phyloP scores from a whole-genome alignment of 2,797 vertebrate species.

The Steatocranus sp. region DNA sequence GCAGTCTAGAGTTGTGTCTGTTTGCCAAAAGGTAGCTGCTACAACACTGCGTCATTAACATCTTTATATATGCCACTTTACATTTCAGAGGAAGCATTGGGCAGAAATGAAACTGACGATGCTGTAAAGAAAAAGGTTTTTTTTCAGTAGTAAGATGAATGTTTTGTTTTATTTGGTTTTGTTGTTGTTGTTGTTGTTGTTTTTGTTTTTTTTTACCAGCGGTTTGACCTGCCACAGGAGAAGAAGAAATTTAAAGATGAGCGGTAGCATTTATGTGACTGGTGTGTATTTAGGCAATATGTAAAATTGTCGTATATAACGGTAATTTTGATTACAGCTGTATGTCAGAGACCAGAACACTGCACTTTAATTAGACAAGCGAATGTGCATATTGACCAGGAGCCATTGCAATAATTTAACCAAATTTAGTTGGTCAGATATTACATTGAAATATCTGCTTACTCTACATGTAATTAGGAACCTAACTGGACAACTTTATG shows the following conservation, averaged over 20 bases:
- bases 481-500: background rate
- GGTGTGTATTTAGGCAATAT: background rate
- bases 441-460: background rate
- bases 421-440: background rate
- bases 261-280: background rate
- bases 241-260: background rate
- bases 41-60: background rate
- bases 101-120: slow-evolving; percentile 15
- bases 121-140: background rate
- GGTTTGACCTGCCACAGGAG: background rate
- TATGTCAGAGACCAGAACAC: background rate
- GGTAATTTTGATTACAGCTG: background rate
- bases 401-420: background rate
- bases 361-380: background rate
- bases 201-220: background rate
- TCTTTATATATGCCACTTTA: background rate
- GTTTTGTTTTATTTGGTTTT: background rate
- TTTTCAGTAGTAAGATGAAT: background rate
- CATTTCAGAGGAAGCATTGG: slow-evolving; percentile 6
- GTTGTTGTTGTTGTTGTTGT: background rate
- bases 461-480: background rate
- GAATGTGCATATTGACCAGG: background rate
- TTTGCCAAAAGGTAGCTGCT: slow-evolving; percentile 18
- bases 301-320: background rate
- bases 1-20: slow-evolving; percentile 23